Base-by-base conservation (phyloP, 2,797 vertebrate genomes). In the Chelmon rostratus region DNA sequence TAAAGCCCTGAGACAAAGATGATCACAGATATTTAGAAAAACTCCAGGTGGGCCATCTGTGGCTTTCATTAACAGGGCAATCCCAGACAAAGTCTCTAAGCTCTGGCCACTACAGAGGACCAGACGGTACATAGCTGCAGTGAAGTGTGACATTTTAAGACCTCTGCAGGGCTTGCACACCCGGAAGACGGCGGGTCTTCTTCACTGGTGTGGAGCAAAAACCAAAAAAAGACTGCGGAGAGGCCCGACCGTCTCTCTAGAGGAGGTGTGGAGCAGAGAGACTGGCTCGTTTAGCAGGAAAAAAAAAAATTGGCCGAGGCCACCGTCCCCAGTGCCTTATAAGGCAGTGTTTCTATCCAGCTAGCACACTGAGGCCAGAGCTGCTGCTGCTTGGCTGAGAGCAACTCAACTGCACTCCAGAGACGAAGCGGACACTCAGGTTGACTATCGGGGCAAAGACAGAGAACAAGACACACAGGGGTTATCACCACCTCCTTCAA, bases 301-400 rank as follows among this genome's bases (percentile, higher is more conserved):
- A 53, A 52, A 50, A 88, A 82, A 83, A 86, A 94, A 83, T 91
- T 93, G 93, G 92, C 94, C 67, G 84, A 87, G 92, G 95, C 92
- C 93, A 94, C 91, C 90, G 87, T 95, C 94, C 93, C 93, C 86
- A 94, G 93, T 89, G 89, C 95, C 95, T 95, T 96, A 96, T 95
- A 96, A 94, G 95, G 95, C 92, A 95, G 94, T 91, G 93, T 96
- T 96, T 96, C 94, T 95, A 86, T 92, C 90, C 91, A 85, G 85
- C 91, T 78, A 88, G 89, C 88, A 90, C 88, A 59, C 54, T 82
- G 88, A 87, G 87, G 87, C 86, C 33, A 35, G 84, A 81, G 80
- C 81, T 73, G 83, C 89, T 86, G 83, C 88, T 86, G 88, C 82
- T 85, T 59, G 89, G 75, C 90, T 89, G 75, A 86, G 79, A 93